These are phyloP conservation scores for Cenopis cana DNA, from an alignment of 2,888 invertebrate species.

Conservation along the genomic window DNA sequence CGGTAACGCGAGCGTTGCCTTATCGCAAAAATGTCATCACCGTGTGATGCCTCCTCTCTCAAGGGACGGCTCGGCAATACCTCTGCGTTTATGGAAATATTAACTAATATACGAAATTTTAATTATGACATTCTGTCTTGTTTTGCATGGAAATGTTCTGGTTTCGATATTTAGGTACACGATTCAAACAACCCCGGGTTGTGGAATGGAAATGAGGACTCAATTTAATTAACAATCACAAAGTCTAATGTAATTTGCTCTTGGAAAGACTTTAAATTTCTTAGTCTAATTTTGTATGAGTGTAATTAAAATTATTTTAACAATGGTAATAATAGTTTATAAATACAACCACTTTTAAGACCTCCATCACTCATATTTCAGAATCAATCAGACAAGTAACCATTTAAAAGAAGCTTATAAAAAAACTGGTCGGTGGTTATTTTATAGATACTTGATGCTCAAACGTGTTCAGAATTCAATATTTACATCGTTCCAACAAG, in stretches of 20 bases:
- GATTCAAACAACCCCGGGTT: neutral
- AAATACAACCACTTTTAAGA: neutral
- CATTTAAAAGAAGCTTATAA: neutral
- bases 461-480: neutral
- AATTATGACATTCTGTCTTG: constrained; percentile 31
- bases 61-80: constrained; percentile 16
- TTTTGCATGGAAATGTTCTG: constrained; percentile 12
- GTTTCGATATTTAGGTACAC: neutral
- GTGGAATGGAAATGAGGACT: neutral
- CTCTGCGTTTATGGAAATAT: constrained; percentile 39
- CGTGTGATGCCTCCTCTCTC: constrained; percentile 61
- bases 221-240: constrained; percentile 8
- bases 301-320: no score
- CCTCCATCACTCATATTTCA: neutral
- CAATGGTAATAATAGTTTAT: no score
- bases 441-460: neutral
- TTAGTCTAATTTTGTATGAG: neutral
- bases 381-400: neutral
- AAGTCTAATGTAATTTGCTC: neutral
- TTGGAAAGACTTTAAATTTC: neutral
- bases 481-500: neutral
- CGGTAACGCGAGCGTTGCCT: constrained; percentile 62
- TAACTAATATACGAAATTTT: constrained; percentile 33
- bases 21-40: constrained; percentile 73
- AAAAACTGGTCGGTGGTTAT: neutral